Evolutionary conservation across 2,888 invertebrate species (phyloP).

Genomic region (Ashinkailepas kermadecensis): DNA sequence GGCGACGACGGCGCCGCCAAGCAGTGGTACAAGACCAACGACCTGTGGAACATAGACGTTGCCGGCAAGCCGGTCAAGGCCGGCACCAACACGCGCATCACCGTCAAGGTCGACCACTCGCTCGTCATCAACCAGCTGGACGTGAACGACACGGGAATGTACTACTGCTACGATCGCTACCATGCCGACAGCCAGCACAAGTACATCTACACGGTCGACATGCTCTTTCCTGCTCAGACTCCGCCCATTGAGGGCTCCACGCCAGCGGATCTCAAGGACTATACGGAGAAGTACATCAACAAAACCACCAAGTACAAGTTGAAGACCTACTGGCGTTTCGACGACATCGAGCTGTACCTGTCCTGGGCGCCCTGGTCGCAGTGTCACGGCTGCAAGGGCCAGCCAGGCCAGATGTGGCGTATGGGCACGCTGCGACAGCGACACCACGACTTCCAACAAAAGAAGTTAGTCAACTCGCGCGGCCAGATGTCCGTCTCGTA

Average conservation of each 20-base stretch:
- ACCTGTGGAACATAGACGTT: conserved; percentile 13
- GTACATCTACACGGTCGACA: conserved; percentile 20
- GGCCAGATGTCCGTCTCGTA: background rate
- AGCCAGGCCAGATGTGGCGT: conserved; percentile 11
- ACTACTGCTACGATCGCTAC: conserved; percentile 11
- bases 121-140: conserved; percentile 6
- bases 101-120: background rate
- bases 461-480: background rate
- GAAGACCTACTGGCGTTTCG: background rate
- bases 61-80: background rate
- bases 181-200: conserved; percentile 17
- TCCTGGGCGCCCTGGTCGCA: conserved; percentile 15
- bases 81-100: background rate
- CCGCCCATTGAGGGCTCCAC: background rate
- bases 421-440: conserved; percentile 13
- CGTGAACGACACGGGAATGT: conserved; percentile 21
- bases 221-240: background rate
- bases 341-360: conserved; percentile 18
- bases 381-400: conserved; percentile 12
- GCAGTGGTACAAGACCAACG: background rate
- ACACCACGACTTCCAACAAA: background rate
- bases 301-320: background rate
- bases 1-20: background rate
- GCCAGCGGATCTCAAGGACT: background rate
- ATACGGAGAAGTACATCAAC: background rate